phyloP scores from a whole-genome alignment of 2,888 invertebrate species.

The Bursaphelenchus okinawaensis region DNA sequence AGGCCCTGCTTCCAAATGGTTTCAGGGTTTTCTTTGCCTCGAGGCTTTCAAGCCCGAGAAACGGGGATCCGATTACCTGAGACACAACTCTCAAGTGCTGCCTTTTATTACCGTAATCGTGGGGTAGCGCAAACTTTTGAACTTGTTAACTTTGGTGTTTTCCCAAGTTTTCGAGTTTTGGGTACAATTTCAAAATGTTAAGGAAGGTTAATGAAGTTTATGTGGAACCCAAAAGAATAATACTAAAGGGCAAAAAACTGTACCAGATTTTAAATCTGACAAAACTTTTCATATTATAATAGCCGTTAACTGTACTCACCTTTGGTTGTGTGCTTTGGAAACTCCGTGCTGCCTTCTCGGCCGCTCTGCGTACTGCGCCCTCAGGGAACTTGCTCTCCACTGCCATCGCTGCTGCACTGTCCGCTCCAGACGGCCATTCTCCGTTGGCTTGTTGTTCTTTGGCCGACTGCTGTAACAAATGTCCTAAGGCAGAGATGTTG shows the following conservation, averaged over 20 bases:
- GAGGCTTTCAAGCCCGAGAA: not conserved
- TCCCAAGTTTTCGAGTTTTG: too few species aligned
- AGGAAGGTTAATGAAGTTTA: too few species aligned
- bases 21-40: not conserved
- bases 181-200: too few species aligned
- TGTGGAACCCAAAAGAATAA: too few species aligned
- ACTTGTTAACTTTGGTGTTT: too few species aligned
- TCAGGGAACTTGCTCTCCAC: constrained; percentile 41
- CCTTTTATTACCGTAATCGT: not conserved
- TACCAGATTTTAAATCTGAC: too few species aligned
- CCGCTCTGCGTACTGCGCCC: constrained; percentile 54
- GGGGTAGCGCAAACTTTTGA: too few species aligned
- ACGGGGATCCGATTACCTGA: not conserved
- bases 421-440: constrained; percentile 9
- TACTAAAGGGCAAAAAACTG: too few species aligned
- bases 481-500: not conserved
- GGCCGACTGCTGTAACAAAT: constrained; percentile 8
- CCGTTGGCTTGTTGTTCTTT: constrained; percentile 4
- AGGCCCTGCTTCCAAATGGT: not conserved
- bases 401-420: constrained; percentile 11
- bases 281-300: too few species aligned
- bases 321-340: constrained; percentile 57
- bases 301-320: constrained; percentile 28
- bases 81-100: not conserved
- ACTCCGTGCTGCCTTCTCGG: constrained; percentile 53